A percentile compares a stretch with the other conserved stretches of the same genome.
Conservation (phyloP, 1,140 invertebrate genomes). For the Euura saliciscinereae region DNA sequence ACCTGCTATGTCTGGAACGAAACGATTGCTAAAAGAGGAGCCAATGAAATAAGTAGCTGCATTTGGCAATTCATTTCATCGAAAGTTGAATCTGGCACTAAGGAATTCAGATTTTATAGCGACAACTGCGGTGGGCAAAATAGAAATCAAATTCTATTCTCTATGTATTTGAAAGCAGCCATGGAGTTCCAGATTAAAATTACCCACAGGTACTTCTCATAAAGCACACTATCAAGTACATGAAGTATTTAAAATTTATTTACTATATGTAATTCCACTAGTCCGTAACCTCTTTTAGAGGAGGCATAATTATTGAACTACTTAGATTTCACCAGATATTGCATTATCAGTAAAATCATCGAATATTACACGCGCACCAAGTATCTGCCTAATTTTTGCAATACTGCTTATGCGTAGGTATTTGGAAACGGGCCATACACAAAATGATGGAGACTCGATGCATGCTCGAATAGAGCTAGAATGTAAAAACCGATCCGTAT, state of each 20-base stretch:
- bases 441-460: not conserved
- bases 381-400: too few relatives aligned
- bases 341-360: too few relatives aligned
- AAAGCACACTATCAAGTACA: not conserved
- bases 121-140: constrained; percentile 26
- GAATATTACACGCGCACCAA: too few relatives aligned
- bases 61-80: constrained; percentile 38
- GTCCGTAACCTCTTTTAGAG: too few relatives aligned
- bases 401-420: not conserved
- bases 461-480: not conserved
- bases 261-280: too few relatives aligned
- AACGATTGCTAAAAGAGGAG: constrained; percentile 46
- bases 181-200: constrained; percentile 20
- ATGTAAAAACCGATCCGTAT: too few relatives aligned
- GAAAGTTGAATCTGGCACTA: constrained; percentile 16
- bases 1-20: constrained; percentile 57
- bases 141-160: constrained; percentile 39
- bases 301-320: too few relatives aligned
- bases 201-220: constrained; percentile 19
- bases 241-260: too few relatives aligned
- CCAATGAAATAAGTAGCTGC: constrained; percentile 54
- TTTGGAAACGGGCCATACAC: not conserved
- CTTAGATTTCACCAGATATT: too few relatives aligned
- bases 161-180: constrained; percentile 22
- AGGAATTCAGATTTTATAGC: constrained; percentile 30